Evolutionary conservation across 2,113 vertebrate species (phyloP), one percentile per base, ranked within the genome.

Genomic region (Semnornis frantzii): DNA sequence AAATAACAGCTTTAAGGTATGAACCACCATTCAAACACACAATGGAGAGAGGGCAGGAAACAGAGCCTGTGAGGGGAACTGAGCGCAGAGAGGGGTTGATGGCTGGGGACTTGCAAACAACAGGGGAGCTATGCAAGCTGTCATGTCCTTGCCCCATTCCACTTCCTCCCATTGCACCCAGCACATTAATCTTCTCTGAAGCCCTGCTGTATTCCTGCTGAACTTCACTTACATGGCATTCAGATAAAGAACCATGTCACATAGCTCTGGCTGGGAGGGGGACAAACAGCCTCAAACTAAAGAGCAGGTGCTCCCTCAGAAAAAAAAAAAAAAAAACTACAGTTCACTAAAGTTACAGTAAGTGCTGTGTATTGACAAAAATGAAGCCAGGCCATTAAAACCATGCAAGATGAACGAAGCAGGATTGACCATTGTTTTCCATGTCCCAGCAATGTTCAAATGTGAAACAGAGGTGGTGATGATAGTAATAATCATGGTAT

Each of bases 1-100:
- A 97, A 98, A 98, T 98, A 97, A 96, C 97, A 97, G 96, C 97
- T 92, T 97, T 95, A 97, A 96, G 95, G 85, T 97, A 87, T 37
- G 85, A 97, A 92, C 63, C 77, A 95, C 93, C 78, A 75, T 84
- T 97, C 95, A 86, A 86, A 90, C 68, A 92, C 78, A 95, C 84
- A 97, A 97, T 78, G 81, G 76, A 93, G 69, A 0, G 1, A 55
- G 34, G 69, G 79, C 8, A 82, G 83, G 64, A 89, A 76, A 37
- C n/a, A 33, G 93, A 82, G 64, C 19, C 81, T 31, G 2, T 7
- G 4, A 1, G 0, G 83, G 50, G 91, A 89, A 75, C 39, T 2
- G 3, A 82, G 55, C 39, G 37, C 62, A 17, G 60, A 83, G 30
- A 55, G 66, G 25, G 46, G 70, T 8, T 90, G 80, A 65, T 54